Evolutionary conservation across 2,888 invertebrate genomes (phyloP).

Genomic region (Acrobasis repandana): DNA sequence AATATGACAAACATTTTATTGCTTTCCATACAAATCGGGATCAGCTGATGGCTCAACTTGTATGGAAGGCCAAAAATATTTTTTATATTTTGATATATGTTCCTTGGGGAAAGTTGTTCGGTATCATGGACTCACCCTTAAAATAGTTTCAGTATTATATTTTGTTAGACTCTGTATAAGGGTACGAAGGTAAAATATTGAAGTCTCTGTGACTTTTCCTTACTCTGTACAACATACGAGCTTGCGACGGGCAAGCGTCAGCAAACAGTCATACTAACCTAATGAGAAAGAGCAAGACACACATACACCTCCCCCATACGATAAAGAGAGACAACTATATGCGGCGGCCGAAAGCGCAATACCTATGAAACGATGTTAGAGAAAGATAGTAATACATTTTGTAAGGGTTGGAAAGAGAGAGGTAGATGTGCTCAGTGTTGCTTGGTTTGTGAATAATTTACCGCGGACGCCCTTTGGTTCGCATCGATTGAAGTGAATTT

Average conservation of each 20-base stretch:
- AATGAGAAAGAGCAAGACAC: constrained; percentile 73
- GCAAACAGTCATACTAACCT: constrained; percentile 79
- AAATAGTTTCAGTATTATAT: too few relatives aligned
- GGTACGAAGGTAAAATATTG: not conserved
- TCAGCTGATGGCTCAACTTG: too few relatives aligned
- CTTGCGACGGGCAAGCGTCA: constrained; percentile 76
- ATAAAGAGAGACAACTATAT: constrained; percentile 57
- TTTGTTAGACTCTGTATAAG: too few relatives aligned
- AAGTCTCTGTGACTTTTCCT: constrained; percentile 21
- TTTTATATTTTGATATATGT: too few relatives aligned
- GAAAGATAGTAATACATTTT: constrained; percentile 42
- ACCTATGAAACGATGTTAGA: constrained; percentile 50
- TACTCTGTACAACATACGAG: constrained; percentile 60
- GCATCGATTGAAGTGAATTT: constrained; percentile 33
- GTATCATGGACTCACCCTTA: too few relatives aligned
- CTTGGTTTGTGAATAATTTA: constrained; percentile 75
- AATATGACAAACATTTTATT: too few relatives aligned
- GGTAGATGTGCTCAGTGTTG: constrained; percentile 66
- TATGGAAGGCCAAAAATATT: too few relatives aligned
- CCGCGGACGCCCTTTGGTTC: constrained; percentile 69
- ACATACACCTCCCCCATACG: constrained; percentile 34
- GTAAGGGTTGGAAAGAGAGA: constrained; percentile 44
- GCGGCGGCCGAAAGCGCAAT: constrained; percentile 79
- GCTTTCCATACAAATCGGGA: too few relatives aligned
- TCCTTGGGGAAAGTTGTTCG: too few relatives aligned